These are phyloP conservation scores for Nycticryphes semicollaris DNA, from an alignment of 2,113 vertebrate genomes.

Conservation along the genomic window DNA sequence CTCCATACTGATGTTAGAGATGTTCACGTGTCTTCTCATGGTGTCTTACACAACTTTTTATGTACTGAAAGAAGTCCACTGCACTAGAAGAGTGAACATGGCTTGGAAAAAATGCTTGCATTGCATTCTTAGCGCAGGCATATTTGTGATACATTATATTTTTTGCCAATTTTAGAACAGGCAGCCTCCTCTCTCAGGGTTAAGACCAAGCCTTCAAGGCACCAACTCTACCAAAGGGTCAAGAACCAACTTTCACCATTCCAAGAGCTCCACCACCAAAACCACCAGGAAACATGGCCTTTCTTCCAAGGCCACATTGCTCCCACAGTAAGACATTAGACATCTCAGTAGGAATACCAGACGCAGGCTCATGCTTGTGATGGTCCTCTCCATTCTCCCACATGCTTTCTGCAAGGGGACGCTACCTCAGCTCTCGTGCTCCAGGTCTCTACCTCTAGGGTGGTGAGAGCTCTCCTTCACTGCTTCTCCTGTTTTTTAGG, in stretches of 20 bases:
- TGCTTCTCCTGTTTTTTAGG: not conserved
- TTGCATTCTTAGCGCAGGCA: not conserved
- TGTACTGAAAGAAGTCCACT: not conserved
- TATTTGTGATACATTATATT: not conserved
- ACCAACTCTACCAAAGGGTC: fast-evolving
- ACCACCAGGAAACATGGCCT: not conserved
- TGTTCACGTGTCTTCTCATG: not conserved
- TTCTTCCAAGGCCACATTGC: not conserved
- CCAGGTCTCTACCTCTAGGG: not conserved
- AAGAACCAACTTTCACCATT: not conserved
- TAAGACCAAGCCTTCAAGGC: not conserved
- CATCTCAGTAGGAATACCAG: not conserved
- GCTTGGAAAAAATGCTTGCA: not conserved
- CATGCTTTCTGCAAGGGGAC: not conserved
- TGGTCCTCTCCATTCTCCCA: not conserved
- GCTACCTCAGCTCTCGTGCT: not conserved
- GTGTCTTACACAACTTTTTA: not conserved
- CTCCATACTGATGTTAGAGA: fast-evolving
- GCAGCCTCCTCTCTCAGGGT: not conserved
- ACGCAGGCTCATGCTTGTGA: not conserved
- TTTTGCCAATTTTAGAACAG: not conserved
- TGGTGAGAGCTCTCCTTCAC: not conserved
- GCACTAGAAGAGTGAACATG: not conserved
- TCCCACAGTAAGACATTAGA: not conserved
- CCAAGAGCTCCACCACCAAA: not conserved